These are phyloP conservation scores for Limanda limanda DNA, from an alignment of 2,113 vertebrate genomes.

Conservation along the genomic window DNA sequence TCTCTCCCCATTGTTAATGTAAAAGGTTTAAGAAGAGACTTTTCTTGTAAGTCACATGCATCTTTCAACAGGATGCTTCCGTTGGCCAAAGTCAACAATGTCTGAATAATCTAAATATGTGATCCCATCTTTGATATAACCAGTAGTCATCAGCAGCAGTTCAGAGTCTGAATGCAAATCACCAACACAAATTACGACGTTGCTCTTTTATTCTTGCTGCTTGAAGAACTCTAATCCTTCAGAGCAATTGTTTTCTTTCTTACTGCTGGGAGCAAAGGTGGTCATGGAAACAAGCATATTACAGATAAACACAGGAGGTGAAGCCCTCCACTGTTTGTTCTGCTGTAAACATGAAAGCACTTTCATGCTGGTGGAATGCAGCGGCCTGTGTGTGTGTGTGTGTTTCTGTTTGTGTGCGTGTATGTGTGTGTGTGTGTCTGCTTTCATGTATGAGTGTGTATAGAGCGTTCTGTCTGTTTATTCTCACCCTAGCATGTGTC, in stretches of 20 bases:
- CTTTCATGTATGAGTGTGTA: conserved; percentile 53
- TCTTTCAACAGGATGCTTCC: background rate
- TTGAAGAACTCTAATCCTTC: conserved; percentile 43
- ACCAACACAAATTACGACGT: conserved; percentile 25
- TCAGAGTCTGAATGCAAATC: conserved; percentile 16
- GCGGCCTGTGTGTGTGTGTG: conserved; percentile 15
- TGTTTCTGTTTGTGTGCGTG: conserved; percentile 28
- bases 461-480: conserved; percentile 56
- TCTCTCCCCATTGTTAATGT: background rate
- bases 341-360: conserved; percentile 74
- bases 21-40: background rate
- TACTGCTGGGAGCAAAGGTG: conserved; percentile 44
- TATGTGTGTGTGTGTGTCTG: conserved; percentile 37
- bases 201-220: conserved; percentile 24
- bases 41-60: no score
- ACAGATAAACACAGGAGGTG: conserved; percentile 75
- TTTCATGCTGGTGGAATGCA: conserved; percentile 69
- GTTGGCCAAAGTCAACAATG: background rate
- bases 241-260: conserved; percentile 62
- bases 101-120: conserved; percentile 1
- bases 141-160: conserved; percentile 11
- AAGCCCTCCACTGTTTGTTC: conserved; percentile 71
- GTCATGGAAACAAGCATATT: conserved; percentile 70
- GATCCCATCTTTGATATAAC: conserved; percentile 15
- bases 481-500: conserved; percentile 39